These are phyloP conservation scores for Zaprionus ornatus DNA, from an alignment of 1,140 invertebrate species.

Conservation along the genomic window DNA sequence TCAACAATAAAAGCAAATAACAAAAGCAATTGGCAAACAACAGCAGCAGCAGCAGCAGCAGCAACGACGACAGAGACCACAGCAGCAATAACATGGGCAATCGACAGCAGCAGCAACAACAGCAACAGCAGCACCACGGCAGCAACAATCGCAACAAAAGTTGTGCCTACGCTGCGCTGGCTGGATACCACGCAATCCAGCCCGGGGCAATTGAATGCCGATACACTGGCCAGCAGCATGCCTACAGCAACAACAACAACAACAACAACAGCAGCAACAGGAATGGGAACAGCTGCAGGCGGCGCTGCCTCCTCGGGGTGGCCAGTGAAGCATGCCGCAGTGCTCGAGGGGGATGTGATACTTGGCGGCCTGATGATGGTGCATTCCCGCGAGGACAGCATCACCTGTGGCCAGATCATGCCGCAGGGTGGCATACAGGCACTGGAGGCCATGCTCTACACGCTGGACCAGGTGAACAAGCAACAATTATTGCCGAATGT, in stretches of 20 bases:
- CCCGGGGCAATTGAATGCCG: constrained; percentile 39
- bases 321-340: constrained; percentile 93
- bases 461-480: constrained; percentile 92
- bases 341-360: constrained; percentile 92
- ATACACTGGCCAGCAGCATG: constrained; percentile 27
- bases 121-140: constrained; percentile 8
- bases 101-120: constrained; percentile 27
- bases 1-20: constrained; percentile 22
- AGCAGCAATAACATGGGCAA: constrained; percentile 23
- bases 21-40: constrained; percentile 31
- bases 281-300: constrained; percentile 14
- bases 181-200: constrained; percentile 14
- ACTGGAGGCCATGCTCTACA: constrained; percentile 96
- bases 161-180: constrained; percentile 46
- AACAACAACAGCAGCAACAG: background rate
- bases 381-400: constrained; percentile 93
- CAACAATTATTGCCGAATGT: constrained; percentile 89
- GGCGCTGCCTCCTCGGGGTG: constrained; percentile 84
- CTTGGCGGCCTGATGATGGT: constrained; percentile 98
- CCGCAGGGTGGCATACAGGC: constrained; percentile 96
- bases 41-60: constrained; percentile 18
- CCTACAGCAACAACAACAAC: constrained; percentile 4
- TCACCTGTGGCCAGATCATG: constrained; percentile 96
- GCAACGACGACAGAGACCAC: constrained; percentile 22
- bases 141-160: constrained; percentile 25